phyloP scores from a whole-genome alignment of 1,140 invertebrate species.

The Condylostylus longicornis region DNA sequence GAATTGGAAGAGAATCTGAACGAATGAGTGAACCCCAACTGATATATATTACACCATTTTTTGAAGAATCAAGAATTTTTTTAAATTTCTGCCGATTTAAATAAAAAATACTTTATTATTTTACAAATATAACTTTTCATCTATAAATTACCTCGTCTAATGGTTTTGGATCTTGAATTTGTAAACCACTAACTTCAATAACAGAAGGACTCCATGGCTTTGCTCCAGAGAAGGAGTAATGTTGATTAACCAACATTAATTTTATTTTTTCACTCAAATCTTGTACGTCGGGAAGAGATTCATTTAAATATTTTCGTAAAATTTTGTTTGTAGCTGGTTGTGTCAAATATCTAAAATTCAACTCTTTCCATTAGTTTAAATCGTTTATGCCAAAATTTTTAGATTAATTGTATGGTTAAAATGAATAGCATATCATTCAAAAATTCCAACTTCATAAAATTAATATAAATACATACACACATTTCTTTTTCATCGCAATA shows the following conservation, averaged over 20 bases:
- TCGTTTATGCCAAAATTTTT: slow-evolving; percentile 11
- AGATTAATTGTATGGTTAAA: too few species aligned
- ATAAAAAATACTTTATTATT: background rate
- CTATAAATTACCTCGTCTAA: slow-evolving; percentile 34
- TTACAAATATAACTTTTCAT: background rate
- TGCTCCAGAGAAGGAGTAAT: slow-evolving; percentile 39
- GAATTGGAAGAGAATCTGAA: slow-evolving; percentile 38
- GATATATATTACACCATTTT: slow-evolving; percentile 48
- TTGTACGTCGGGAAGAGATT: slow-evolving; percentile 34
- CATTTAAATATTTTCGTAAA: slow-evolving; percentile 37
- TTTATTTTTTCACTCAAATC: slow-evolving; percentile 28
- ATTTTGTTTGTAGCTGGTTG: slow-evolving; percentile 35
- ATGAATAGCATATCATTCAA: too few species aligned
- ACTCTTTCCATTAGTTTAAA: slow-evolving; percentile 4
- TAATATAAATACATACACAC: too few species aligned
- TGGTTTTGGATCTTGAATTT: slow-evolving; percentile 35
- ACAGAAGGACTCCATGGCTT: slow-evolving; percentile 38
- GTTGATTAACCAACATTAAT: slow-evolving; percentile 41
- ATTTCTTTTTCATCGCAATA: too few species aligned
- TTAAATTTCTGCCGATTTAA: slow-evolving; percentile 38
- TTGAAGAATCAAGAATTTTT: slow-evolving; percentile 44
- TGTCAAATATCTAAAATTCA: slow-evolving; percentile 10
- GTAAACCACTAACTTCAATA: slow-evolving; percentile 46
- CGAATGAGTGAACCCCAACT: slow-evolving; percentile 47
- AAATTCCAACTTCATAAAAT: too few species aligned